A percentile compares a stretch with the other conserved stretches of the same genome.
Evolutionary conservation across 2,797 vertebrate species (phyloP).

Genomic region (Aulostomus chinensis): DNA sequence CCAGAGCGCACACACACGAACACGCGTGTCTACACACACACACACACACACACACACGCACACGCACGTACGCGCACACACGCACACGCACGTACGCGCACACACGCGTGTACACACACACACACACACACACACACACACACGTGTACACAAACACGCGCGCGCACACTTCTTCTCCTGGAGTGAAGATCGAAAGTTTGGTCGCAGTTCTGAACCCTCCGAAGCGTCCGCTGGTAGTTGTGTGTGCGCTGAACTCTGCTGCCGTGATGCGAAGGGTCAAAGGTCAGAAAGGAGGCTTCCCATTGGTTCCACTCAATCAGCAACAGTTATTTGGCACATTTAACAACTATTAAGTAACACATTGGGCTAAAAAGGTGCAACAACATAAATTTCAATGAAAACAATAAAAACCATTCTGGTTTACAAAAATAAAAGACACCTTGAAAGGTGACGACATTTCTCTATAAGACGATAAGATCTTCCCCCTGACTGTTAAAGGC

Average conservation of each 20-base stretch:
- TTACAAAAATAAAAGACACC: constrained; percentile 77
- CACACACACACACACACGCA: too few species aligned
- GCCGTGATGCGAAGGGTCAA: constrained; percentile 20
- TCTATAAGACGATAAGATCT: constrained; percentile 56
- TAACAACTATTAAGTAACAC: constrained; percentile 72
- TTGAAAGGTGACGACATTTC: constrained; percentile 61
- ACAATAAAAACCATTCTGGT: constrained; percentile 75
- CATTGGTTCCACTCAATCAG: constrained; percentile 54
- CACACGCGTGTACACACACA: too few species aligned
- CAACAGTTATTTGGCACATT: constrained; percentile 82
- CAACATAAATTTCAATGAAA: constrained; percentile 58
- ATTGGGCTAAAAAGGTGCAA: constrained; percentile 76
- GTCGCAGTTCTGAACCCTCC: constrained; percentile 1
- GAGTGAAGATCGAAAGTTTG: too few species aligned
- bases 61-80: too few species aligned
- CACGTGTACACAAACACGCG: too few species aligned
- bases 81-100: too few species aligned
- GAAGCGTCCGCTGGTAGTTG: not conserved
- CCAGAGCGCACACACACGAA: too few species aligned
- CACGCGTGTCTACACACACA: too few species aligned
- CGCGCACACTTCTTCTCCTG: too few species aligned
- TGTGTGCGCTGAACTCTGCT: not conserved
- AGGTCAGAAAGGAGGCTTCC: too few species aligned
- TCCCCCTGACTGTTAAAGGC: constrained; percentile 59
- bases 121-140: too few species aligned